These are phyloP conservation scores for Luehdorfia chinensis DNA, from an alignment of 1,140 invertebrate genomes.

Conservation along the genomic window DNA sequence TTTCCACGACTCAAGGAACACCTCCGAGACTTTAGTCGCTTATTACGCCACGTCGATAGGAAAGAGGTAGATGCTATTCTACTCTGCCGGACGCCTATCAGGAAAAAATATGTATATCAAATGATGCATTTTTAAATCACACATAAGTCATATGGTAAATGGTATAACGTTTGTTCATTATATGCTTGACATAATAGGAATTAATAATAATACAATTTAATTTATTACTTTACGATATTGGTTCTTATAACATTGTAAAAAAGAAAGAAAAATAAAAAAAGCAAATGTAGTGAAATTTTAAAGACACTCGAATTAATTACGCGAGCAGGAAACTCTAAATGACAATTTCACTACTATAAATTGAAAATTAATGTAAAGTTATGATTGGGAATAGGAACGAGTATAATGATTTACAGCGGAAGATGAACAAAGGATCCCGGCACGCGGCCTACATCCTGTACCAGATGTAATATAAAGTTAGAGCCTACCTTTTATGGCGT, in stretches of 20 bases:
- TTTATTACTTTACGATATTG: too few species aligned
- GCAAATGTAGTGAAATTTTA: constrained; percentile 12
- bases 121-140: neutral
- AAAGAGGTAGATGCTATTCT: too few species aligned
- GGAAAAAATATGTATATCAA: too few species aligned
- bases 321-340: neutral
- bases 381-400: constrained; percentile 46
- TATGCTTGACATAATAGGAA: too few species aligned
- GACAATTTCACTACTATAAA: constrained; percentile 19
- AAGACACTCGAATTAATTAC: constrained; percentile 14
- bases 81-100: too few species aligned
- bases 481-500: too few species aligned
- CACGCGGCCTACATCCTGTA: constrained; percentile 42
- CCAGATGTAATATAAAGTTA: constrained; percentile 33
- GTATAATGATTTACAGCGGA: constrained; percentile 43
- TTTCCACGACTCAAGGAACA: too few species aligned
- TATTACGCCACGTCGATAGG: too few species aligned
- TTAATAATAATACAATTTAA: neutral
- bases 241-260: neutral
- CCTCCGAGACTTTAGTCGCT: too few species aligned
- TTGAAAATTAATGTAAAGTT: constrained; percentile 41
- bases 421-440: constrained; percentile 46
- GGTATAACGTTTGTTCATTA: neutral
- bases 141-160: neutral
- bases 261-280: constrained; percentile 7